These are phyloP conservation scores for Amorpha juglandis DNA, from an alignment of 2,888 invertebrate genomes.

Conservation along the genomic window DNA sequence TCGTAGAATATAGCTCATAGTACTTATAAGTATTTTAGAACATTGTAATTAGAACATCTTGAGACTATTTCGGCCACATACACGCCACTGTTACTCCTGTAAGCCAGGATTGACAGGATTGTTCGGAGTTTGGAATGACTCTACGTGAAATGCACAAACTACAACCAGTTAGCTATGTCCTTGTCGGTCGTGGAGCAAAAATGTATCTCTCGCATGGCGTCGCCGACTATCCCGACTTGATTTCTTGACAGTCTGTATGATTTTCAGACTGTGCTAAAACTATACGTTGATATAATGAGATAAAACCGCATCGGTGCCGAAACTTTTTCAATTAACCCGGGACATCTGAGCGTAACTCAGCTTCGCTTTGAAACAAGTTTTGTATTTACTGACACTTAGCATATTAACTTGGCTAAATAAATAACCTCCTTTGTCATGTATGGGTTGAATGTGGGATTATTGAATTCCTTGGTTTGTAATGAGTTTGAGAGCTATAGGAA, in stretches of 20 bases:
- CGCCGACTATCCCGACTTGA: too few relatives aligned
- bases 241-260: not conserved
- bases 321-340: constrained; percentile 19
- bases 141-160: too few relatives aligned
- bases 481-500: not conserved
- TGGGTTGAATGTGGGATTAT: not conserved
- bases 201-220: too few relatives aligned
- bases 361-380: constrained; percentile 2
- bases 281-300: constrained; percentile 5
- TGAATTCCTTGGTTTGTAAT: not conserved
- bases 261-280: not conserved
- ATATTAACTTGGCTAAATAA: constrained; percentile 1
- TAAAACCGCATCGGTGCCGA: not conserved
- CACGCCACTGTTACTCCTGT: too few relatives aligned
- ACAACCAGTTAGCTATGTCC: too few relatives aligned
- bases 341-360: not conserved
- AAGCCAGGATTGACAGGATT: too few relatives aligned
- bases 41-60: too few relatives aligned
- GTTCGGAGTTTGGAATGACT: too few relatives aligned
- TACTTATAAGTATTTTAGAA: too few relatives aligned
- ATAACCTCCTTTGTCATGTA: not conserved
- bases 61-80: too few relatives aligned
- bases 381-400: constrained; percentile 7
- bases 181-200: too few relatives aligned
- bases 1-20: too few relatives aligned